phyloP scores from a whole-genome alignment of 1,140 invertebrate species.

The Seison nebaliae region DNA sequence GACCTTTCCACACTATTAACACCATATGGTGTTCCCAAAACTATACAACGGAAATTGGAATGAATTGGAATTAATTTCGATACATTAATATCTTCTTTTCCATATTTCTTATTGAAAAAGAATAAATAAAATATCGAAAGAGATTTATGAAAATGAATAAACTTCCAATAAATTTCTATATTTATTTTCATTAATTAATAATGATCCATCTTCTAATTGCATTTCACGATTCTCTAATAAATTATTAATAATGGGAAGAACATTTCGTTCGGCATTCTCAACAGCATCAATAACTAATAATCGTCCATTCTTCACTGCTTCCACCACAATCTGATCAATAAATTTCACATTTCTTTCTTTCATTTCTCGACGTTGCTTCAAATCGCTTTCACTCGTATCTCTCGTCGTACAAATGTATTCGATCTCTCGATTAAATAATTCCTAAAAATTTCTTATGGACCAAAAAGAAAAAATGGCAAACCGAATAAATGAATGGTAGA shows the following conservation, averaged over 20 bases:
- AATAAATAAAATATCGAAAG: no score
- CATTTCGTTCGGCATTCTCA: slow-evolving; percentile 85
- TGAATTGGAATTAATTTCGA: no score
- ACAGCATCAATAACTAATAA: slow-evolving; percentile 78
- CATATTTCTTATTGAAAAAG: no score
- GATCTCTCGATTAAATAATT: slow-evolving; percentile 57
- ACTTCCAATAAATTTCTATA: no score
- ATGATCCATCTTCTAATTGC: slow-evolving; percentile 82
- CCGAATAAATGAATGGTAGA: slow-evolving; percentile 1
- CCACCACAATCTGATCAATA: slow-evolving; percentile 72
- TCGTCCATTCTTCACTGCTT: slow-evolving; percentile 57
- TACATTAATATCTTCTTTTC: no score
- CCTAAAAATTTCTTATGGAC: slow-evolving; percentile 19
- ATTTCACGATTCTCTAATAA: slow-evolving; percentile 90
- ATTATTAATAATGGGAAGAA: slow-evolving; percentile 85
- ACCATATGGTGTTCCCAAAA: no score
- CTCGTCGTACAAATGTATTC: slow-evolving; percentile 73
- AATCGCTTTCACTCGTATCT: slow-evolving; percentile 79
- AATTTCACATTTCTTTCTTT: slow-evolving; percentile 54
- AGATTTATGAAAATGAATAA: no score
- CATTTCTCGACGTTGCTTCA: slow-evolving; percentile 81
- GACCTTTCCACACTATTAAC: slow-evolving; percentile 27
- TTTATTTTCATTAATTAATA: no score
- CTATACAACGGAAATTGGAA: no score
- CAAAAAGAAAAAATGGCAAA: not conserved